Evolutionary conservation across 1,140 invertebrate genomes (phyloP), one percentile per base, ranked within the genome.

Genomic region (Campoletis sonorensis): DNA sequence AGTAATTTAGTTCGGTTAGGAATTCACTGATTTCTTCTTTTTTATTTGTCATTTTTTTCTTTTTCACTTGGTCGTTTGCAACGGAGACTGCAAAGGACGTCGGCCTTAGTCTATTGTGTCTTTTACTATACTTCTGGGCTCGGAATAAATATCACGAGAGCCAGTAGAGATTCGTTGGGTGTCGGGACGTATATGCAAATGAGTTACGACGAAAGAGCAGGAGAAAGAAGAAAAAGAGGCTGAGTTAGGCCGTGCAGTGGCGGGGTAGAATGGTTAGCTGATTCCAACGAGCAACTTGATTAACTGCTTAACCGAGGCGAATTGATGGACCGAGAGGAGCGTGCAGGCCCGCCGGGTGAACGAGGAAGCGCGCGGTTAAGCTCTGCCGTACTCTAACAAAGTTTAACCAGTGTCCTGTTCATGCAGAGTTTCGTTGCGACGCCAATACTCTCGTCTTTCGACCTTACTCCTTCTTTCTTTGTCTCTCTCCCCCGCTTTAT

Each of bases 261-360:
- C 33, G 58, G 26, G 68, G 61, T 79, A 40, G 61, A 64, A 67
- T 67, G 76, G 76, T 78, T 78, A 40, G 76, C 33, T 18, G 37
- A 37, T 27, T 18, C 18, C 54, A 77, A 26, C 45, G 51, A 37
- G 40, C 61, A 37, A 82, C 81, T 81, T 81, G 80, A 83, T 76
- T 73, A 79, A 83, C 79, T 81, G 79, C 77, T 83, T 81, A 81
- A 79, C 79, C 58, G 80, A 83, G 70, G 78, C 76, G 81, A 83
- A 79, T 83, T 83, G 82, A 82, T 82, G 81, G 81, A 79, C 81
- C 75, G 76, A 75, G 76, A 71, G 58, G 27, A 16, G 67, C 49
- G 75, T 45, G 54, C 76, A 27, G 21, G 37, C 27, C 54, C 26
- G n/a, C n/a, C 58, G 27, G n/a, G 58, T 45, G 26, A 68, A 21